Conservation (phyloP, 2,888 invertebrate species). For the Furcula furcula region DNA sequence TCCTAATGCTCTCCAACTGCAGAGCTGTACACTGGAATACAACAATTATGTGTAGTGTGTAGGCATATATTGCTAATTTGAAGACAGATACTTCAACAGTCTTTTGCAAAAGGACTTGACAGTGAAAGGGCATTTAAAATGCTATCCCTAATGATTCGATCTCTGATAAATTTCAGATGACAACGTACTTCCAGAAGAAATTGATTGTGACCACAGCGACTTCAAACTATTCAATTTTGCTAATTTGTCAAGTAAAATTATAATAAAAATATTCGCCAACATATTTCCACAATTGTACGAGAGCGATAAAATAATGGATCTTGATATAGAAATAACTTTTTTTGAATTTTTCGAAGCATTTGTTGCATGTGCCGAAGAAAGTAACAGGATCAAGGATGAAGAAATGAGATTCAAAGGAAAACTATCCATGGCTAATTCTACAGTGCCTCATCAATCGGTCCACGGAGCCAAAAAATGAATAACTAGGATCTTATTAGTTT, state of each 20-base stretch:
- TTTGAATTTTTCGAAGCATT: slow-evolving; percentile 83
- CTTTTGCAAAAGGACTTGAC: too few species aligned
- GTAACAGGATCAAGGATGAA: slow-evolving; percentile 50
- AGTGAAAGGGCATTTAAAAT: too few species aligned
- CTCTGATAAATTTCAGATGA: slow-evolving; percentile 42
- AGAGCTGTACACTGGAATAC: too few species aligned
- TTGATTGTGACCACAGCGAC: slow-evolving; percentile 16
- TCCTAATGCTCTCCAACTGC: too few species aligned
- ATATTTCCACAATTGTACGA: slow-evolving; percentile 75
- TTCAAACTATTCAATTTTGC: slow-evolving; percentile 60
- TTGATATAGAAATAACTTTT: slow-evolving; percentile 79
- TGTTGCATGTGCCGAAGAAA: slow-evolving; percentile 63
- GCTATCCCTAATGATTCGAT: too few species aligned
- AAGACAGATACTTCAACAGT: too few species aligned
- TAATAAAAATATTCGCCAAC: slow-evolving; percentile 51
- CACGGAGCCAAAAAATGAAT: too few species aligned
- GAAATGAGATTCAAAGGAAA: slow-evolving; percentile 39
- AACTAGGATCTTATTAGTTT: background rate
- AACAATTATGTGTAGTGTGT: too few species aligned
- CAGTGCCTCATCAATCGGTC: too few species aligned
- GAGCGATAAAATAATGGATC: slow-evolving; percentile 57
- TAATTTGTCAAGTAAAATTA: slow-evolving; percentile 53
- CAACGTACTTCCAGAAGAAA: slow-evolving; percentile 10
- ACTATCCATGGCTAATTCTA: slow-evolving; percentile 18
- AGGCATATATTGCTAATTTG: too few species aligned